Conservation (phyloP, 2,113 vertebrate species). For the Alectura lathami region DNA sequence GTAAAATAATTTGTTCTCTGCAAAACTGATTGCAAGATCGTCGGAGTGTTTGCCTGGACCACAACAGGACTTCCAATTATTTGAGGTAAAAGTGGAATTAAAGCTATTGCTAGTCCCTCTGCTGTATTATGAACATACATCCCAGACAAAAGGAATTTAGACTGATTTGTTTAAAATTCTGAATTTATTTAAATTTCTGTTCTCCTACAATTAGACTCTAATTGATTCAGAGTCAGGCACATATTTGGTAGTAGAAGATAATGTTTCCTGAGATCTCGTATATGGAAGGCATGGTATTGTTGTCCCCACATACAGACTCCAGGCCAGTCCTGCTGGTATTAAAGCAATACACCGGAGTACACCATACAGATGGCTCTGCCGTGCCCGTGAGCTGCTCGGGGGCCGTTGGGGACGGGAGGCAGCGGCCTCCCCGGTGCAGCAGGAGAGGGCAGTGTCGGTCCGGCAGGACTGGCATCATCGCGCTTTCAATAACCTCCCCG, state of each 20-base stretch:
- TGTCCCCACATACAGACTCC: background rate
- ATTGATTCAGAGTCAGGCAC: background rate
- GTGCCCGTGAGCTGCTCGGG: accelerated
- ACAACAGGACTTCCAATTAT: background rate
- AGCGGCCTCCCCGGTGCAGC: background rate
- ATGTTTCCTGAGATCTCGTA: background rate
- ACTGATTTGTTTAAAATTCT: background rate
- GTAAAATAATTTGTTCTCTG: background rate
- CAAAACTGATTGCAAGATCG: background rate
- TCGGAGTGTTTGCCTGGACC: background rate
- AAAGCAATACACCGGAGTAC: background rate
- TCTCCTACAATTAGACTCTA: background rate
- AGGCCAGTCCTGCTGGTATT: background rate
- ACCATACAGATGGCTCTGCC: too few relatives aligned
- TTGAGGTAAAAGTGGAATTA: background rate
- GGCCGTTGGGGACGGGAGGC: accelerated
- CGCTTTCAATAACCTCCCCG: too few relatives aligned
- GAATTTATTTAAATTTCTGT: background rate
- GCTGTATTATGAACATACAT: background rate
- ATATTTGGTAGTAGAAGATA: background rate
- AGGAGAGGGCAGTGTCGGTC: conserved; percentile 25
- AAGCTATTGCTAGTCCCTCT: background rate
- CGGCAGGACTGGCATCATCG: too few relatives aligned
- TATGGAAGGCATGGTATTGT: accelerated
- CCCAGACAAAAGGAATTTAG: background rate